A percentile compares a stretch with the other conserved stretches of the same genome.
Conservation (phyloP, 2,888 invertebrate species). For the Torymus aiolomorphi region DNA sequence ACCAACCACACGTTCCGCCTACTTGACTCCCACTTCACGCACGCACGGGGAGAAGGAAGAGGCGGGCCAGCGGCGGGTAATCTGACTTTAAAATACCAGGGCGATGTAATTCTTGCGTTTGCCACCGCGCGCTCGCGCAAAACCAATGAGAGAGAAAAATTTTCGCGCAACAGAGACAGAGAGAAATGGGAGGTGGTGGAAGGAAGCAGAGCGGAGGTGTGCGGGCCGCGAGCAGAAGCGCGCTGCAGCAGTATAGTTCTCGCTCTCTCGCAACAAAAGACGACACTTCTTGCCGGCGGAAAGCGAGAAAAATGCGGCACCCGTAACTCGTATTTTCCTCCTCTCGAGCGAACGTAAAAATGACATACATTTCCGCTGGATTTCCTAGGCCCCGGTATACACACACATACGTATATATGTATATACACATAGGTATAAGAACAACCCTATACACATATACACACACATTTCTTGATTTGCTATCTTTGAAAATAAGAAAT, state of each 20-base stretch:
- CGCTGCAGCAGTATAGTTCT: too few species aligned
- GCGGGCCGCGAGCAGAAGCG: too few species aligned
- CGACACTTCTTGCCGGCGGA: conserved; percentile 37
- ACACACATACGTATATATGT: not conserved
- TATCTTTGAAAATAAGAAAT: conserved; percentile 58
- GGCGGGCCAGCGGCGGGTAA: not conserved
- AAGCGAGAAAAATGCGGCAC: conserved; percentile 51
- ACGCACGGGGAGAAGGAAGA: too few species aligned
- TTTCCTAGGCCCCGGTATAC: conserved; percentile 32
- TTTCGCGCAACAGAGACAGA: conserved; percentile 25
- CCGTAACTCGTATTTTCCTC: conserved; percentile 58
- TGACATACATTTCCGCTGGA: conserved; percentile 56
- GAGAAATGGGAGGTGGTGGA: conserved; percentile 22
- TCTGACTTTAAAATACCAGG: conserved; percentile 31
- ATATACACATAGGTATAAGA: not conserved
- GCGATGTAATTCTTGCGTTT: not conserved
- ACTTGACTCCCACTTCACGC: too few species aligned
- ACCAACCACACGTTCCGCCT: too few species aligned
- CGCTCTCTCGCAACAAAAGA: conserved; percentile 39
- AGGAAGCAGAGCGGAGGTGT: not conserved
- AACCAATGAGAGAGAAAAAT: not conserved
- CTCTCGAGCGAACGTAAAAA: conserved; percentile 53
- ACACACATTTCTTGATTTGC: conserved; percentile 58
- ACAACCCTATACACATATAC: not conserved
- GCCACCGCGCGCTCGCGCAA: not conserved